phyloP scores from a whole-genome alignment of 1,140 invertebrate genomes.

The Plectrocnemia conspersa region DNA sequence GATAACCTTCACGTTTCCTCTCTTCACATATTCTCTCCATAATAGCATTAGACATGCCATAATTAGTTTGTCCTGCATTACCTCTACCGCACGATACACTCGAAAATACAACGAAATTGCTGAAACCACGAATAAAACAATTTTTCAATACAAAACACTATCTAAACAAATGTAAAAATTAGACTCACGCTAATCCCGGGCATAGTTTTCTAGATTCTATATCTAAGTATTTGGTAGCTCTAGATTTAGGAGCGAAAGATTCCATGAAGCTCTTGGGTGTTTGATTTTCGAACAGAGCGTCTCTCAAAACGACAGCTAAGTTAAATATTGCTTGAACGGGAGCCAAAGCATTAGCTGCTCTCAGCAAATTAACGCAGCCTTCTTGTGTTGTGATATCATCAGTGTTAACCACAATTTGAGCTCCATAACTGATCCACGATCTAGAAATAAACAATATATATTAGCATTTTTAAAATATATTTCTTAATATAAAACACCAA shows the following conservation, averaged over 20 bases:
- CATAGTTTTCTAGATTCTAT: slow-evolving; percentile 54
- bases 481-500: neutral
- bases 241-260: slow-evolving; percentile 57
- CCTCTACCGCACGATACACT: slow-evolving; percentile 84
- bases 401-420: slow-evolving; percentile 59
- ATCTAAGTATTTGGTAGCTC: slow-evolving; percentile 59
- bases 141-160: neutral
- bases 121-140: slow-evolving; percentile 25
- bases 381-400: slow-evolving; percentile 58
- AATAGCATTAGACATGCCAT: slow-evolving; percentile 70
- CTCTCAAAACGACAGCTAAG: slow-evolving; percentile 66
- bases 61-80: slow-evolving; percentile 85
- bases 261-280: slow-evolving; percentile 53
- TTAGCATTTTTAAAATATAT: too few species aligned
- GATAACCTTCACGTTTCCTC: slow-evolving; percentile 54
- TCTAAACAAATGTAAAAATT: slow-evolving; percentile 5
- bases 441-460: slow-evolving; percentile 42
- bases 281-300: slow-evolving; percentile 61
- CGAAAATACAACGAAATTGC: slow-evolving; percentile 75
- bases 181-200: slow-evolving; percentile 50
- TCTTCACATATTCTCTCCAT: slow-evolving; percentile 69
- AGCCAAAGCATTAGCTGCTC: slow-evolving; percentile 57
- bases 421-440: slow-evolving; percentile 61
- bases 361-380: slow-evolving; percentile 60
- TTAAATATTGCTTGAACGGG: slow-evolving; percentile 78